phyloP scores from a whole-genome alignment of 92 coral and sea anemone genomes.

The Zoanthus solanderi region DNA sequence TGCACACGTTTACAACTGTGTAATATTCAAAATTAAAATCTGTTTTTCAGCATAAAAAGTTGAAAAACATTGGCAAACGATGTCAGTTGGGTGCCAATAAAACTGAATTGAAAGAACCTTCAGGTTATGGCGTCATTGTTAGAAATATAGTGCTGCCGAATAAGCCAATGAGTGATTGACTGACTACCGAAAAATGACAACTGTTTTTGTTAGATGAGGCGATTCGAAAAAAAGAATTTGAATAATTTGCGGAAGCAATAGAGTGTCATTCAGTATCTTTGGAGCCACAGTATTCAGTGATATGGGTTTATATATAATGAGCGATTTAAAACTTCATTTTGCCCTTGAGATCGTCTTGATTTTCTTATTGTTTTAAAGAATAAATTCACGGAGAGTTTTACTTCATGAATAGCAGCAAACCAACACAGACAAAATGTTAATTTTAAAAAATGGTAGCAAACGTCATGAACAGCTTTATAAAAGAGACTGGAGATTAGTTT shows the following conservation, averaged over 20 bases:
- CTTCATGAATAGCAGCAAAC: background rate
- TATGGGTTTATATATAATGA: background rate
- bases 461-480: background rate
- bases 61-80: constrained; percentile 20
- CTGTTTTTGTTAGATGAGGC: constrained; percentile 47
- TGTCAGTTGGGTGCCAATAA: constrained; percentile 31
- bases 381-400: background rate
- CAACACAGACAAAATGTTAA: background rate
- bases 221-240: constrained; percentile 32
- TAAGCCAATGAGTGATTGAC: constrained; percentile 27
- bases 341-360: no score
- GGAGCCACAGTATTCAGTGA: background rate
- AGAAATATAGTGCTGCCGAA: constrained; percentile 12
- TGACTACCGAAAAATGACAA: constrained; percentile 28
- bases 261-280: constrained; percentile 21
- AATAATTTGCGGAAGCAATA: constrained; percentile 35
- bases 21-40: constrained; percentile 7
- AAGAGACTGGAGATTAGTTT: background rate
- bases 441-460: background rate
- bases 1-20: constrained; percentile 8
- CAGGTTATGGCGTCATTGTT: constrained; percentile 45
- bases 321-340: background rate
- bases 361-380: background rate
- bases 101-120: constrained; percentile 21
- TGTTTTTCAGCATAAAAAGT: constrained; percentile 1